Percentiles rank a stretch among this genome's conserved stretches.
Evolutionary conservation across 64 coral and sea anemone species (phyloP).

Genomic region (Platygyra sinensis): DNA sequence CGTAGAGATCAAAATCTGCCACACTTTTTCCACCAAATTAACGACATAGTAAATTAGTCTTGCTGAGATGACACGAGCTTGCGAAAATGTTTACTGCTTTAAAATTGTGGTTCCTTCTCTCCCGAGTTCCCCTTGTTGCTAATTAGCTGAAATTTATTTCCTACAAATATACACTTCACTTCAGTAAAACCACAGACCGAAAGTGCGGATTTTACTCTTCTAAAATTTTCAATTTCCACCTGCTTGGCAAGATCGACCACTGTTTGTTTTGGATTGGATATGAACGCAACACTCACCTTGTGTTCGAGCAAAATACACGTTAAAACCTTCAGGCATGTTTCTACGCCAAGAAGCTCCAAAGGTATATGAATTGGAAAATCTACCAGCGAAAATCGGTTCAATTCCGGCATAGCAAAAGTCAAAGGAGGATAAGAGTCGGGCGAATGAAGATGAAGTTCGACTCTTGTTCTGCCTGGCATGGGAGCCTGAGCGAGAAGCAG

Average conservation of each 20-base stretch:
- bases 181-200: background rate
- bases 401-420: conserved; percentile 81
- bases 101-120: background rate
- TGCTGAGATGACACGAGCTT: too few relatives aligned
- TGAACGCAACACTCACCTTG: conserved; percentile 68
- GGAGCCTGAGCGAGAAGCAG: conserved; percentile 85
- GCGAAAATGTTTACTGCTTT: background rate
- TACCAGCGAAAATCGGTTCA: conserved; percentile 83
- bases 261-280: conserved; percentile 33
- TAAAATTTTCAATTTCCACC: conserved; percentile 9
- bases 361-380: conserved; percentile 99
- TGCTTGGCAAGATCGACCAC: background rate
- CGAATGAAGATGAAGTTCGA: conserved; percentile 77
- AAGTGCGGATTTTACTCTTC: background rate
- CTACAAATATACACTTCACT: background rate
- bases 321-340: conserved; percentile 95
- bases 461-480: conserved; percentile 72
- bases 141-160: background rate
- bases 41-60: too few relatives aligned
- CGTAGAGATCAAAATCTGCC: background rate
- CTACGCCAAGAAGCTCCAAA: conserved; percentile 92
- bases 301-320: conserved; percentile 98
- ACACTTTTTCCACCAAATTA: background rate
- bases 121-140: background rate
- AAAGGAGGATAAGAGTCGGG: conserved; percentile 65